Evolutionary conservation across 53 echinoderm and acorn worm genomes (phyloP).

Genomic region (Paracentrotus lividus): DNA sequence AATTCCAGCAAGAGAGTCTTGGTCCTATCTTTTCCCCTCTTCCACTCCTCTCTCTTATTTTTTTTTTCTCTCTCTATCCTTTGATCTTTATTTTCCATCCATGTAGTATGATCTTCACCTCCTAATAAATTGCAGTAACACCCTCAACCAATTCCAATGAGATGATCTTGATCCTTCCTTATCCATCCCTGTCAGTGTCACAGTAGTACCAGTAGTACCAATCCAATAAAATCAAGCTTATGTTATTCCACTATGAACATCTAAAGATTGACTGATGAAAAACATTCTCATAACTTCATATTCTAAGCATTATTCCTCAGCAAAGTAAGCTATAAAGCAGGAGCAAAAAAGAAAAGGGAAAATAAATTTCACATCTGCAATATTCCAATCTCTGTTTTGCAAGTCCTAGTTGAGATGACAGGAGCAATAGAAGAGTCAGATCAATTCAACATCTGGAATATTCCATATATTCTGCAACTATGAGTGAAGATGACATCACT

Average conservation of each 20-base stretch:
- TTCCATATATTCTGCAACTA: no score
- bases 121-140: neutral
- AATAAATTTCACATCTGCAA: neutral
- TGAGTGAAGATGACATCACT: neutral
- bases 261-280: constrained; percentile 22
- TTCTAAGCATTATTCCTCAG: neutral
- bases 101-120: constrained; percentile 2
- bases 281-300: constrained; percentile 35
- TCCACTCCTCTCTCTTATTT: neutral
- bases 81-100: neutral
- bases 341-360: neutral
- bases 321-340: neutral
- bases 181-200: constrained; percentile 4
- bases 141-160: constrained; percentile 5
- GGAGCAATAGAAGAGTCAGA: no score
- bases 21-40: neutral
- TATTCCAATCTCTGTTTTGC: neutral
- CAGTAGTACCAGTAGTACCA: neutral
- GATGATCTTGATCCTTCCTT: constrained; percentile 21
- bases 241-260: constrained; percentile 29
- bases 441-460: no score
- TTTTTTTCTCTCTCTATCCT: neutral
- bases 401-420: no score
- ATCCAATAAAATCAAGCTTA: neutral
- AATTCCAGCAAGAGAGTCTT: constrained; percentile 18